phyloP scores from a whole-genome alignment of 2,797 vertebrate species.

The Cyclura pinguis region DNA sequence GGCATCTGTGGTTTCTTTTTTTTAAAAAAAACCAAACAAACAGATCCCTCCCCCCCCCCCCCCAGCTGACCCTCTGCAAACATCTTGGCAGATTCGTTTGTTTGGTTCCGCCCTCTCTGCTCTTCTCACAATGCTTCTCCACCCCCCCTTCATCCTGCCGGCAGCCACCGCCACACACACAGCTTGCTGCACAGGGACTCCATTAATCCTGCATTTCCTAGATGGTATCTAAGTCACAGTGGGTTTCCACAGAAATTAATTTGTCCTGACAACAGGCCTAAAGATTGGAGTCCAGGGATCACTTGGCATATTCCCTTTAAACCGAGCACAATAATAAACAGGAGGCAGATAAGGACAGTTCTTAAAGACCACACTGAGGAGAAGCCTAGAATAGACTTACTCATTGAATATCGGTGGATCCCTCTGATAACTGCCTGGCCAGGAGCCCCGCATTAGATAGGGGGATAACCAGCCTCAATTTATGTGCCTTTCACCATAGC shows the following conservation, averaged over 20 bases:
- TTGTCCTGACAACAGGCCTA: constrained; percentile 82
- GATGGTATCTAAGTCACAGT: constrained; percentile 80
- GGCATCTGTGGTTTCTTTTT: not conserved
- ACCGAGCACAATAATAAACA: constrained; percentile 79
- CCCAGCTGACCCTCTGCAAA: not conserved
- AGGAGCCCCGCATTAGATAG: constrained; percentile 40
- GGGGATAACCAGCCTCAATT: constrained; percentile 51
- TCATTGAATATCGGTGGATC: constrained; percentile 33
- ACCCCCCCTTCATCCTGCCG: not conserved
- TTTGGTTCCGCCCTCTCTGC: constrained; percentile 35
- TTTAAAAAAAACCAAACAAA: not conserved
- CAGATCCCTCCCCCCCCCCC: fast-evolving
- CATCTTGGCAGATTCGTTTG: constrained; percentile 58
- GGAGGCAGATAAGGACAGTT: constrained; percentile 76
- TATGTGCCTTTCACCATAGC: constrained; percentile 33
- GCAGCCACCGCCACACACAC: constrained; percentile 67
- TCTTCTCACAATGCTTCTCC: constrained; percentile 40
- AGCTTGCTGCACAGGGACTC: constrained; percentile 76
- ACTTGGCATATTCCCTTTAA: constrained; percentile 81
- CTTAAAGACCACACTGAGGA: constrained; percentile 75
- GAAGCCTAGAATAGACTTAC: constrained; percentile 40
- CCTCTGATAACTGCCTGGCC: constrained; percentile 49
- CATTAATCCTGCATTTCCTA: constrained; percentile 83
- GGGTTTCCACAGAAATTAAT: constrained; percentile 85
- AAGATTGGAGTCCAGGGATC: constrained; percentile 83